Evolutionary conservation across 1,140 invertebrate species (phyloP), one percentile per base, ranked within the genome.

Genomic region (Halesus radiatus): DNA sequence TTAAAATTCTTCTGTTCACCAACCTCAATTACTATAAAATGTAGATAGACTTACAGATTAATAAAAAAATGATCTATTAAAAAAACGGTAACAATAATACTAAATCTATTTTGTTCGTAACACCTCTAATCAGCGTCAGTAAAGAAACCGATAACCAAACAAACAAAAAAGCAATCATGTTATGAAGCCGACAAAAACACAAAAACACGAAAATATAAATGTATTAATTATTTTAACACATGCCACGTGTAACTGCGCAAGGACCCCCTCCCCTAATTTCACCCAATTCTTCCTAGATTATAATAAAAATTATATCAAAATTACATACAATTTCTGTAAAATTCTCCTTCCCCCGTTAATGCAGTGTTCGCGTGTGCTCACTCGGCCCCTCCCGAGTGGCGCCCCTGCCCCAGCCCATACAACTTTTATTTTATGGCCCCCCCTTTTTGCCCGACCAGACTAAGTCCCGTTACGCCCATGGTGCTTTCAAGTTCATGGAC

Each of bases 401-500:
- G 26, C 66, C 66, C n/a, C 6, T 64, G 8, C 23, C 32, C 18
- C 66, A 18, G 66, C 26, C 62, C 60, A 54, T 52, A 54, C 37
- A 62, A 52, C 32, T 74, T 72, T 74, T 75, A 64, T 60, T 58
- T 73, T 29, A 54, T 62, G 70, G 18, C 73, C n/a, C n/a, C 29
- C 56, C 45, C 22, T 22, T 22, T 16, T 13, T 4, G 16, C 37
- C 50, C 10, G 77, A 58, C 68, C 32, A 29, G 77, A 58, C 68
- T 73, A 79, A 68, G 74, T 54, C 32, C 45, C 60, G 37, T 23
- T 22, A 66, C 26, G 22, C 13, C 66, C 16, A 18, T 53, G 54
- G 50, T 70, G 37, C 66, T 70, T 70, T 45, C 66, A 70, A 70
- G 66, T 70, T 70, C 66, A 70, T 70, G 66, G 23, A 70, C 66